These are phyloP conservation scores for Phymatocera aterrima DNA, from an alignment of 2,888 invertebrate species.

Conservation along the genomic window DNA sequence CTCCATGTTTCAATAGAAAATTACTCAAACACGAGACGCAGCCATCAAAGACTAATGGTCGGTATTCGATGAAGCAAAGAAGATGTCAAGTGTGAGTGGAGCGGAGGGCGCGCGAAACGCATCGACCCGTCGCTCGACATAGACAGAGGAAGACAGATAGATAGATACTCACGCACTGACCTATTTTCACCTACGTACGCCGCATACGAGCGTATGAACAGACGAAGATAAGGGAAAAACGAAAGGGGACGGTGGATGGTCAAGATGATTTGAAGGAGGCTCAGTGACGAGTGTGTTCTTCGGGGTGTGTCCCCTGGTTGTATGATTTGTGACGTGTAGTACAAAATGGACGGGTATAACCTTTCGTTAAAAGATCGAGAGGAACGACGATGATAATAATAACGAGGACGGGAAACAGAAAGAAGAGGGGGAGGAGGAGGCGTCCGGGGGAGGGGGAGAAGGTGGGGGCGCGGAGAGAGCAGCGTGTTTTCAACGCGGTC, in stretches of 20 bases:
- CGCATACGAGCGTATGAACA: background rate
- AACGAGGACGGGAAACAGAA: constrained; percentile 46
- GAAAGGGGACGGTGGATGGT: constrained; percentile 33
- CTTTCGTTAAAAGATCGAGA: background rate
- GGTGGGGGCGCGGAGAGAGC: constrained; percentile 48
- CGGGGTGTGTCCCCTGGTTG: constrained; percentile 30
- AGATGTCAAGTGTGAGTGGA: constrained; percentile 16
- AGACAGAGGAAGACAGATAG: background rate
- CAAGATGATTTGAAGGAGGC: constrained; percentile 41
- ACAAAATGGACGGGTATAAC: background rate
- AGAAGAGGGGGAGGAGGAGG: constrained; percentile 46
- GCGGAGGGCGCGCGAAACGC: constrained; percentile 23
- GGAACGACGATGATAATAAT: constrained; percentile 5
- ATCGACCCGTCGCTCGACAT: constrained; percentile 5
- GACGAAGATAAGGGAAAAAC: background rate
- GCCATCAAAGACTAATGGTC: background rate
- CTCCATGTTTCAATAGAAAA: background rate
- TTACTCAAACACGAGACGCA: background rate
- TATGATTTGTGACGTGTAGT: too few species aligned
- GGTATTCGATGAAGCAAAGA: background rate
- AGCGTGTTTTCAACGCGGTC: constrained; percentile 55
- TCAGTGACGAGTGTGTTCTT: constrained; percentile 6
- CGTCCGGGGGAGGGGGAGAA: background rate
- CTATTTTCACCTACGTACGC: background rate
- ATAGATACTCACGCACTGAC: background rate